Conservation (phyloP, 2,113 vertebrate species). For the Panthera uncia region DNA sequence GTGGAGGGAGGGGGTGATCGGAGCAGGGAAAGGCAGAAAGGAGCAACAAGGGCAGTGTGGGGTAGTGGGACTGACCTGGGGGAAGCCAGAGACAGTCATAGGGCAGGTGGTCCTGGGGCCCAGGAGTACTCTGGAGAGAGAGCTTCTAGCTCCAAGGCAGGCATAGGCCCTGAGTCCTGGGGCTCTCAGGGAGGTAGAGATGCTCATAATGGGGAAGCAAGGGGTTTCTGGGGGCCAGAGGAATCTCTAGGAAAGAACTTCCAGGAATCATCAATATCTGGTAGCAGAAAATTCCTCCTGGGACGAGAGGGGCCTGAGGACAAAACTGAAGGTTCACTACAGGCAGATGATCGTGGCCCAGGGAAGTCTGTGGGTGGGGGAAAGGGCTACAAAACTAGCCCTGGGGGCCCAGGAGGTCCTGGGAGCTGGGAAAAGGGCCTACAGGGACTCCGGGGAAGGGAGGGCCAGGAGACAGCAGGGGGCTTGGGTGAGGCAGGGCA, state of each 20-base stretch:
- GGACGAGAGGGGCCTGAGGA: neutral
- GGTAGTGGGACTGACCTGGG: accelerated
- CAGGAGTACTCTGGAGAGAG: neutral
- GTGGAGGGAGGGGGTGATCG: neutral
- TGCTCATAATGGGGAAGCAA: neutral
- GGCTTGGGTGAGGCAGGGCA: neutral
- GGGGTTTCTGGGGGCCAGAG: neutral
- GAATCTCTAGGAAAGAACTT: neutral
- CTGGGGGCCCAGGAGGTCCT: neutral
- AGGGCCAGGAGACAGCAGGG: neutral
- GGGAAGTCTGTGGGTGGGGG: neutral
- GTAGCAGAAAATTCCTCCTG: neutral
- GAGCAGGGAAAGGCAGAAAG: neutral
- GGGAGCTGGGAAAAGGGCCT: neutral
- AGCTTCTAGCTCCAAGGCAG: neutral
- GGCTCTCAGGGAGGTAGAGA: neutral
- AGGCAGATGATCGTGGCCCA: neutral
- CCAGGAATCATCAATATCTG: neutral
- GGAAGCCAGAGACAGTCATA: neutral
- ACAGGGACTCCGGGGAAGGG: neutral
- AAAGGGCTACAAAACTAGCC: neutral
- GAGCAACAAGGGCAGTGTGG: neutral
- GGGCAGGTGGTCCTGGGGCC: neutral
- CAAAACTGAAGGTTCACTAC: neutral
- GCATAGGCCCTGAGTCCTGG: neutral